A percentile compares a stretch with the other conserved stretches of the same genome.
These are phyloP conservation scores for Trachops cirrhosus DNA, from an alignment of 2,797 vertebrate genomes.

Conservation along the genomic window DNA sequence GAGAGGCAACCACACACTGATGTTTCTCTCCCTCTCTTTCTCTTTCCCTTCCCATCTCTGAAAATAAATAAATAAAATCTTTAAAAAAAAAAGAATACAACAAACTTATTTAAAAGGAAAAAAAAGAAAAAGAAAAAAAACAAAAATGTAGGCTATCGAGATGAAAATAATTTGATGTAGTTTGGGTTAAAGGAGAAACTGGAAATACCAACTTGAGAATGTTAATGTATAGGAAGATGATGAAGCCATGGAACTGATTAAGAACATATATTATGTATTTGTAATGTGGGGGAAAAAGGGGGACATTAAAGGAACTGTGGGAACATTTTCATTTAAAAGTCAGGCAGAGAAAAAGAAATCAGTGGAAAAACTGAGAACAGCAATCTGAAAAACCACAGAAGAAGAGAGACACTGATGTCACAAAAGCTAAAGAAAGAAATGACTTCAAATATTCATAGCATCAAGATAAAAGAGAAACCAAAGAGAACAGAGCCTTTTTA, in stretches of 20 bases:
- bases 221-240: neutral
- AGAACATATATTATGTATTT: neutral
- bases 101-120: no score
- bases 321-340: neutral
- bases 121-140: neutral
- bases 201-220: neutral
- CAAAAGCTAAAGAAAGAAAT: conserved; percentile 5
- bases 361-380: neutral
- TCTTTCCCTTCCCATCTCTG: no score
- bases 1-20: no score
- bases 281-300: neutral
- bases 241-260: neutral
- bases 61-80: no score
- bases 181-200: neutral
- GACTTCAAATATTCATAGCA: neutral
- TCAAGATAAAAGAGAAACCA: neutral
- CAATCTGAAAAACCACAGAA: conserved; percentile 4
- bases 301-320: neutral
- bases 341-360: neutral
- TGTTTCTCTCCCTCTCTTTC: no score
- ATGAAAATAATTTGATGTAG: neutral
- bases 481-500: neutral
- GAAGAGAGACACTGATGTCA: neutral
- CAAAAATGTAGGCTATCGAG: neutral
- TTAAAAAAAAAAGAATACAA: neutral